Evolutionary conservation across 1,140 invertebrate species (phyloP).

Genomic region (Vanessa atalanta): DNA sequence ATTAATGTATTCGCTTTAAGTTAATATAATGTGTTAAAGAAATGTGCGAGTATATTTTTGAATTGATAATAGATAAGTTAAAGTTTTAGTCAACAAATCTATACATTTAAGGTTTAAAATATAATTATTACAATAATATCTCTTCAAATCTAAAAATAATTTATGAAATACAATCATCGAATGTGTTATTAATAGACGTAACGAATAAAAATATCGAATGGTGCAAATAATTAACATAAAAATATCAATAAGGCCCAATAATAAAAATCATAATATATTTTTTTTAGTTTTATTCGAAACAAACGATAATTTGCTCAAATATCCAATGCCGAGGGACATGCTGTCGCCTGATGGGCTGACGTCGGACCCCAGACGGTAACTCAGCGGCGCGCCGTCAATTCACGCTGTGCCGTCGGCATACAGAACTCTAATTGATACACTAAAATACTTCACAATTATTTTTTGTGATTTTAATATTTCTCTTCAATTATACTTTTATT

Average conservation of each 20-base stretch:
- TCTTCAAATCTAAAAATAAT: too few species aligned
- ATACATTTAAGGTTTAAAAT: too few species aligned
- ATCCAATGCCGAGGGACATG: conserved; percentile 43
- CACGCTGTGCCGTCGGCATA: conserved; percentile 70
- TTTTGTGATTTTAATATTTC: conserved; percentile 17
- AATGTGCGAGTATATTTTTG: too few species aligned
- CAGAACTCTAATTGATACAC: conserved; percentile 79
- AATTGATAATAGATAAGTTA: too few species aligned
- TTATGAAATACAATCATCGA: too few species aligned
- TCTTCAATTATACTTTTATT: neutral
- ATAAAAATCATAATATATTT: neutral
- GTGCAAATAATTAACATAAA: neutral
- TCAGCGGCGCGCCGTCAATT: conserved; percentile 52
- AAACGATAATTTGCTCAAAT: conserved; percentile 59
- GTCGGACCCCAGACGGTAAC: conserved; percentile 46
- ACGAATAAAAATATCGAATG: neutral
- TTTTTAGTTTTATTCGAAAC: conserved; percentile 37
- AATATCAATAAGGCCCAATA: neutral
- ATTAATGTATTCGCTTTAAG: too few species aligned
- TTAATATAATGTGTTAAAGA: too few species aligned
- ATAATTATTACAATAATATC: too few species aligned
- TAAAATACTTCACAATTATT: conserved; percentile 62
- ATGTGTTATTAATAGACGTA: neutral
- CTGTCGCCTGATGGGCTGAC: conserved; percentile 36
- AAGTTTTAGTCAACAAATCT: too few species aligned